A percentile compares a stretch with the other conserved stretches of the same genome.
Evolutionary conservation across 2,888 invertebrate genomes (phyloP).

Genomic region (Apantesis nais): DNA sequence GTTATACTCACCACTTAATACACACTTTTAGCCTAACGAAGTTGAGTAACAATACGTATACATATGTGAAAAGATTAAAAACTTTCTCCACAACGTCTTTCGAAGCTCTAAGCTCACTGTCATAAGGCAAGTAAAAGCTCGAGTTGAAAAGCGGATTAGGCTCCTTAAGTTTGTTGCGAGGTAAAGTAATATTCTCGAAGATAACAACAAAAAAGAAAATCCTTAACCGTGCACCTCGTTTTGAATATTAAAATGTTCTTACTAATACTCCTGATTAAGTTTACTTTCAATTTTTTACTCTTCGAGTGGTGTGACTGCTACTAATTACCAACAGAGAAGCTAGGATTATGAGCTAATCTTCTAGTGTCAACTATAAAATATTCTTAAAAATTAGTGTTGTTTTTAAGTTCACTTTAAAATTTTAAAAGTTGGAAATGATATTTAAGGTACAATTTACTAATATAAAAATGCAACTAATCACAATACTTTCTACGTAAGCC

Average conservation of each 20-base stretch:
- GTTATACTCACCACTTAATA: conserved; percentile 26
- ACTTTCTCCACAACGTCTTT: conserved; percentile 72
- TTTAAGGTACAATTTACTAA: conserved; percentile 43
- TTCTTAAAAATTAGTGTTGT: background rate
- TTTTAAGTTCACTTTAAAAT: background rate
- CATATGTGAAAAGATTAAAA: conserved; percentile 73
- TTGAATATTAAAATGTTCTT: conserved; percentile 67
- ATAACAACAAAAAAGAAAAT: conserved; percentile 70
- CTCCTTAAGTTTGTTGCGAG: conserved; percentile 79
- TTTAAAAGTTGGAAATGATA: conserved; percentile 4
- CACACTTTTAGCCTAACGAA: conserved; percentile 35
- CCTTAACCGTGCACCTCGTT: conserved; percentile 59
- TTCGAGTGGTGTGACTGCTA: too few relatives aligned
- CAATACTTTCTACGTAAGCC: conserved; percentile 66
- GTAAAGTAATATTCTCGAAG: conserved; percentile 77
- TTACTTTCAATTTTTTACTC: conserved; percentile 46
- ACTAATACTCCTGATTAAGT: conserved; percentile 61
- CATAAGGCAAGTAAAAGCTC: conserved; percentile 80
- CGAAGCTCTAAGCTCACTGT: conserved; percentile 74
- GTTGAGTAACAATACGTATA: conserved; percentile 41
- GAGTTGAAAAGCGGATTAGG: conserved; percentile 81
- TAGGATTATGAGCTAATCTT: too few relatives aligned
- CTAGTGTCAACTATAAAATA: background rate
- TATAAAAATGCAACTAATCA: conserved; percentile 61
- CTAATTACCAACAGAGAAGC: too few relatives aligned